Conservation (phyloP, 2,888 invertebrate species). For the Poecilobothrus nobilitatus region DNA sequence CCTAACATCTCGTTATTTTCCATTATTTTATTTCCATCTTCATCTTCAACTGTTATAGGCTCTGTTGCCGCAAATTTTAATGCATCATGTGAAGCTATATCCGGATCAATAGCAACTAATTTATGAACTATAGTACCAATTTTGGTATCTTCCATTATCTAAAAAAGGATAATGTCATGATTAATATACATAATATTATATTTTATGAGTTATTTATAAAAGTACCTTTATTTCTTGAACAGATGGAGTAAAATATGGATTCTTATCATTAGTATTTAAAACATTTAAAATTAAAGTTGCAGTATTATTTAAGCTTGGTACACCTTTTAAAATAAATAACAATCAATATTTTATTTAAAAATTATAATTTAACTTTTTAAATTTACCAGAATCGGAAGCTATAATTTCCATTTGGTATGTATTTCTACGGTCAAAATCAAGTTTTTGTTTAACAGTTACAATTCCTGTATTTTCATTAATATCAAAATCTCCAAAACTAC, state of each 20-base stretch:
- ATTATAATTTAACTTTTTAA: background rate
- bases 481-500: slow-evolving; percentile 73
- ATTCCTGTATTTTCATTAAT: slow-evolving; percentile 71
- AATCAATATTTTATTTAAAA: slow-evolving; percentile 3
- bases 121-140: slow-evolving; percentile 63
- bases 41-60: slow-evolving; percentile 69
- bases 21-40: slow-evolving; percentile 66
- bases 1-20: slow-evolving; percentile 46
- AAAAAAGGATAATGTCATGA: slow-evolving; percentile 12
- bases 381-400: slow-evolving; percentile 65
- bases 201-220: slow-evolving; percentile 13
- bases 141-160: slow-evolving; percentile 69
- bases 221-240: slow-evolving; percentile 67
- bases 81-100: slow-evolving; percentile 60
- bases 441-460: slow-evolving; percentile 63
- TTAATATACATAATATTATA: slow-evolving; percentile 6
- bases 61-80: slow-evolving; percentile 57
- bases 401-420: slow-evolving; percentile 73
- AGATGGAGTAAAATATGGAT: slow-evolving; percentile 70
- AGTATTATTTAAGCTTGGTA: slow-evolving; percentile 72
- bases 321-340: slow-evolving; percentile 46
- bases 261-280: slow-evolving; percentile 79
- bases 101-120: slow-evolving; percentile 69
- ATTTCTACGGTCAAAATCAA: slow-evolving; percentile 74
- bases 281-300: slow-evolving; percentile 70